Conservation (phyloP, 2,888 invertebrate species). For the Habrosyne pyritoides region DNA sequence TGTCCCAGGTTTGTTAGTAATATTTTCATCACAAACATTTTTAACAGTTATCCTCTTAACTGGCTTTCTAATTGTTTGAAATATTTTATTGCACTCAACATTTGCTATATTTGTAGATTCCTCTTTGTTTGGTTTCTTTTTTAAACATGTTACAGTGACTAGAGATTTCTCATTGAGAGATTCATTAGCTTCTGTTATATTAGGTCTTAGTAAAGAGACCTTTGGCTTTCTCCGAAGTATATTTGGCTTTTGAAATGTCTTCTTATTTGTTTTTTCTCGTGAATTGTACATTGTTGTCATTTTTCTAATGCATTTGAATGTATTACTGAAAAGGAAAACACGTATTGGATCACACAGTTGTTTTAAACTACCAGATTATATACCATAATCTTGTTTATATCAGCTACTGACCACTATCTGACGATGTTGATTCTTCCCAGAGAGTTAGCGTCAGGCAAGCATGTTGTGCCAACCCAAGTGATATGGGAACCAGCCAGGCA, state of each 20-base stretch:
- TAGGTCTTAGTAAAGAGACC: slow-evolving; percentile 27
- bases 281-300: slow-evolving; percentile 62
- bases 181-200: slow-evolving; percentile 32
- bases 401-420: too few relatives aligned
- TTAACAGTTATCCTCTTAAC: background rate
- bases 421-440: too few relatives aligned
- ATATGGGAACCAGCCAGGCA: too few relatives aligned
- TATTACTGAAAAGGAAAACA: slow-evolving; percentile 1
- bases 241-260: slow-evolving; percentile 72
- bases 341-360: background rate
- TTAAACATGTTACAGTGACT: slow-evolving; percentile 19
- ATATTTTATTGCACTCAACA: slow-evolving; percentile 16
- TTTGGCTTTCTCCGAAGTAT: slow-evolving; percentile 67
- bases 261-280: slow-evolving; percentile 57
- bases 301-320: slow-evolving; percentile 14
- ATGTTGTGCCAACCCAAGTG: too few relatives aligned
- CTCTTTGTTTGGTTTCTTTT: slow-evolving; percentile 12
- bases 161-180: slow-evolving; percentile 33
- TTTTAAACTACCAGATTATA: too few relatives aligned
- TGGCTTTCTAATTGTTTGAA: slow-evolving; percentile 7
- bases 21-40: background rate
- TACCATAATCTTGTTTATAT: too few relatives aligned
- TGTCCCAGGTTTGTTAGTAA: background rate
- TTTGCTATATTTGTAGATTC: slow-evolving; percentile 12
- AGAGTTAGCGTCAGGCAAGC: too few relatives aligned